Base-by-base conservation (phyloP, 2,888 invertebrate genomes). In the Drosophila peninsularis region DNA sequence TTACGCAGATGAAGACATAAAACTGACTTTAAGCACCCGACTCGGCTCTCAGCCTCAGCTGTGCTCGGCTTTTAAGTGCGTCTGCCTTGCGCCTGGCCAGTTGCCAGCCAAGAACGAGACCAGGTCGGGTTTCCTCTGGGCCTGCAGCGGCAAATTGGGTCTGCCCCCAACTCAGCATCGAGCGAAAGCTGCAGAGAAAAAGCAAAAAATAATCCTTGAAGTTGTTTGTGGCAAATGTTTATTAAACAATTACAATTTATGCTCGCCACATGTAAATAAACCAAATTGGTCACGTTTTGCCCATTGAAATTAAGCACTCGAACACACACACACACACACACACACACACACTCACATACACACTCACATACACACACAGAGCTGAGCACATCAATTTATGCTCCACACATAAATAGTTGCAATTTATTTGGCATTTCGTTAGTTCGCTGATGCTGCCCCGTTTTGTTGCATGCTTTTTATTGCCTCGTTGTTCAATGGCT, bases 201-300 rank as follows among this genome's bases (percentile, higher is more conserved):
- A 1, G 5, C 19, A n/a, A 30, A n/a, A 27, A 36, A 32, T 54
- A 41, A 68, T 68, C 73, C 74, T 73, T 73, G 62, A 30, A 32
- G 44, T 32, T 30, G 19, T 55, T 72, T 71, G 65, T 62, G 62
- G 61, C 69, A 76, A 76, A 76, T 77, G 74, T 76, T 80, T 76
- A 78, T 75, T 78, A 82, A 82, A 80, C 77, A 73, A 78, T 76
- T 69, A 68, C 89, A 88, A 89, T 90, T 91, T 91, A 91, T 91
- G 91, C 90, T 86, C 84, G 86, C 80, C 89, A 90, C 90, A 90
- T 91, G 91, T 91, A 91, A 91, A 92, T 91, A 91, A 91, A 91
- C 91, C 91, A 91, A 91, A 92, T 91, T 91, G 91, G 91, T 91
- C 91, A 91, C 91, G 91, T 91, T 91, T 91, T 90, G 84, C 77